Evolutionary conservation across 1,140 invertebrate genomes (phyloP).

Genomic region (Caenorhabditis inopinata): DNA sequence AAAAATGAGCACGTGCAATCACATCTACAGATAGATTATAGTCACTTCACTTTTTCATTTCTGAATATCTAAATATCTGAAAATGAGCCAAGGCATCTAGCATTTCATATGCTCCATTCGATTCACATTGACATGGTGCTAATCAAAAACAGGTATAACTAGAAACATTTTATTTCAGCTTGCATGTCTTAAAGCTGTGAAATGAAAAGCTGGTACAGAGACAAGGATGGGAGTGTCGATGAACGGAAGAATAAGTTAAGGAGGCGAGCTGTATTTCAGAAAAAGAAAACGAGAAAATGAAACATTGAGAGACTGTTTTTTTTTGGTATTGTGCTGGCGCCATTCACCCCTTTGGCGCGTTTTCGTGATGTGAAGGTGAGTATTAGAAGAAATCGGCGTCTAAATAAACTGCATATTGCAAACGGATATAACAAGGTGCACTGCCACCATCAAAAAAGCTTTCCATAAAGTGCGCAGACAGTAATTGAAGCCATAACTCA

Average conservation of each 20-base stretch:
- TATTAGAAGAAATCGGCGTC: conserved; percentile 24
- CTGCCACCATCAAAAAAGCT: background rate
- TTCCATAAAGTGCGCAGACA: background rate
- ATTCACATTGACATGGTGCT: too few relatives aligned
- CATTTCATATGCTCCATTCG: too few relatives aligned
- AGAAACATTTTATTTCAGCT: conserved; percentile 30
- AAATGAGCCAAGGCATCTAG: too few relatives aligned
- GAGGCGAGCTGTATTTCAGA: too few relatives aligned
- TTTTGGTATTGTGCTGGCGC: conserved; percentile 24
- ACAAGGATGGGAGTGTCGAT: background rate
- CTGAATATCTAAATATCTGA: too few relatives aligned
- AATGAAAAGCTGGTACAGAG: background rate
- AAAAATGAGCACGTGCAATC: background rate
- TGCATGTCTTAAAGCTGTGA: background rate
- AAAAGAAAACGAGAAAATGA: background rate
- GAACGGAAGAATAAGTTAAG: background rate
- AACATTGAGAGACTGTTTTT: background rate
- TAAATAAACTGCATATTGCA: conserved; percentile 17
- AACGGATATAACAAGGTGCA: background rate
- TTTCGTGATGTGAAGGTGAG: conserved; percentile 9
- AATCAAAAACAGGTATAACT: background rate
- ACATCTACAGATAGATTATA: too few relatives aligned
- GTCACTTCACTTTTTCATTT: too few relatives aligned
- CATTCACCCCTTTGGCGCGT: conserved; percentile 14
- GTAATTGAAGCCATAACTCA: background rate